Evolutionary conservation across 2,113 vertebrate genomes (phyloP).

Genomic region (Erpornis zantholeuca): DNA sequence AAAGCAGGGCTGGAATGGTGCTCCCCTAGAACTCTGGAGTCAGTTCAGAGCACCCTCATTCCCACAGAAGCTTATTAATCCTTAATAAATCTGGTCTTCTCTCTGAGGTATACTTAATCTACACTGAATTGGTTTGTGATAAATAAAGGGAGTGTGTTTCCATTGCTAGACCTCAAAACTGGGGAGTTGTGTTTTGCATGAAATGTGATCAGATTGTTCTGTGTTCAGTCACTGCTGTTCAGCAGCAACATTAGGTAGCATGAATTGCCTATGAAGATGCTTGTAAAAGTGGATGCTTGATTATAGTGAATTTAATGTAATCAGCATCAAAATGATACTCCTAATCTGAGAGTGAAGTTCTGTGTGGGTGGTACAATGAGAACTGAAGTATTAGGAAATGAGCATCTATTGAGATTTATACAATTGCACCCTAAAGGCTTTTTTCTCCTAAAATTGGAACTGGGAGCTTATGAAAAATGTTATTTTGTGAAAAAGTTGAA

Average conservation of each 20-base stretch:
- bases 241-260: not conserved
- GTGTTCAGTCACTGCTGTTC: not conserved
- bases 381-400: not conserved
- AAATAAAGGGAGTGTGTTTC: not conserved
- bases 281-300: conserved; percentile 10
- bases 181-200: not conserved
- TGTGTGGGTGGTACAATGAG: not conserved
- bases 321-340: not conserved
- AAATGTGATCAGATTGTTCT: not conserved
- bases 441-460: not conserved
- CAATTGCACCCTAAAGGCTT: not conserved
- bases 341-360: not conserved
- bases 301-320: conserved; percentile 20
- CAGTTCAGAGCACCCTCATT: not conserved
- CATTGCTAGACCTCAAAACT: not conserved
- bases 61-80: not conserved
- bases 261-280: not conserved
- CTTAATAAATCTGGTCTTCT: not conserved
- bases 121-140: not conserved
- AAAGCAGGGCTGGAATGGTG: not conserved
- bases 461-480: not conserved
- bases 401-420: not conserved
- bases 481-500: not conserved
- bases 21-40: not conserved
- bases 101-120: not conserved